Percentiles rank a stretch among this genome's conserved stretches.
Conservation (phyloP, 2,888 invertebrate genomes). For the Xylocampa areola region DNA sequence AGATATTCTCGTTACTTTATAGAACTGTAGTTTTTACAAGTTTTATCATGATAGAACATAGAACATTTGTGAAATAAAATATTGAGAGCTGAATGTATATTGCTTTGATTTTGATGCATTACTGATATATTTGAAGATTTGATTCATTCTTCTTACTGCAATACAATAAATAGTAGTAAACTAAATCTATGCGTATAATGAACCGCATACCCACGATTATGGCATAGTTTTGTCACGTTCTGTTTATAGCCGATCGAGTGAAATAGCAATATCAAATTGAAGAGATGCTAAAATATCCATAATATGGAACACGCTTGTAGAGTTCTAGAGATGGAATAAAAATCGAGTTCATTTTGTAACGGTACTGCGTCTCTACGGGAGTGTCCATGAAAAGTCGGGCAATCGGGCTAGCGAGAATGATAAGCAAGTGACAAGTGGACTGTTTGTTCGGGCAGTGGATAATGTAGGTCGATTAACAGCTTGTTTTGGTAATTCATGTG, state of each 20-base stretch:
- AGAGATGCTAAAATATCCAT: constrained; percentile 25
- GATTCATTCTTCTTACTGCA: too few relatives aligned
- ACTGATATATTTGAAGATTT: too few relatives aligned
- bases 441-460: constrained; percentile 78
- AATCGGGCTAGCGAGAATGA: constrained; percentile 81
- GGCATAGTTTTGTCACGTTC: constrained; percentile 37
- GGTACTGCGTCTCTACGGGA: constrained; percentile 86
- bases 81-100: too few relatives aligned
- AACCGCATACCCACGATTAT: not conserved
- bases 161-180: too few relatives aligned
- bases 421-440: constrained; percentile 85
- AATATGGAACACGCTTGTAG: constrained; percentile 50
- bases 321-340: constrained; percentile 53
- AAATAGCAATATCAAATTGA: constrained; percentile 22
- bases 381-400: constrained; percentile 82
- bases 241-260: constrained; percentile 12
- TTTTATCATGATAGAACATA: too few relatives aligned
- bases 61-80: too few relatives aligned
- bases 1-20: constrained; percentile 27
- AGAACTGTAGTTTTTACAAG: not conserved
- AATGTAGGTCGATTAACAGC: constrained; percentile 85
- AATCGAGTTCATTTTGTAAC: constrained; percentile 83
- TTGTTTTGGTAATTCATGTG: constrained; percentile 82
- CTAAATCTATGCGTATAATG: too few relatives aligned
- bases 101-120: too few relatives aligned